A percentile compares a stretch with the other conserved stretches of the same genome.
These are phyloP conservation scores for Glyptemys insculpta DNA, from an alignment of 2,797 vertebrate genomes.

Conservation along the genomic window DNA sequence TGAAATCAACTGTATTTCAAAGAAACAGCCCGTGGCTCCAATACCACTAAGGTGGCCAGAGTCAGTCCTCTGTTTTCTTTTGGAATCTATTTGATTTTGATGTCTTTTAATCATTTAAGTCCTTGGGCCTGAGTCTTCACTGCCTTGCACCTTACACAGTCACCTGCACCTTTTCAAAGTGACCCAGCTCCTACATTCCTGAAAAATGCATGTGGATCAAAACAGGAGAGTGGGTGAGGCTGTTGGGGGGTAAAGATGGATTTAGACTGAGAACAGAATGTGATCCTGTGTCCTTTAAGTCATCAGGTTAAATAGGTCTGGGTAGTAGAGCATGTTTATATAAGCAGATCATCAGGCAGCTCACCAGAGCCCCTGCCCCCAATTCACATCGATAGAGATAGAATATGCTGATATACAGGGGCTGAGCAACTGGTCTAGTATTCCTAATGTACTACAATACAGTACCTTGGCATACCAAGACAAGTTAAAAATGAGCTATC, in stretches of 20 bases:
- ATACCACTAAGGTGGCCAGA: neutral
- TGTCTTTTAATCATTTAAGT: neutral
- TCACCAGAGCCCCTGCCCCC: neutral
- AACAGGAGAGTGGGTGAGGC: neutral
- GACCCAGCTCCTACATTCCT: neutral
- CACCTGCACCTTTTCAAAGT: neutral
- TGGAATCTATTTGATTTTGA: neutral
- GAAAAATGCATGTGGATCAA: neutral
- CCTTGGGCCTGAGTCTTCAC: neutral
- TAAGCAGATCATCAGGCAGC: neutral
- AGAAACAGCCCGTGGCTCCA: neutral
- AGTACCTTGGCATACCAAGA: neutral
- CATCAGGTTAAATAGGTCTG: rapidly evolving
- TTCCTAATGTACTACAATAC: neutral
- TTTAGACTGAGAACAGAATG: neutral
- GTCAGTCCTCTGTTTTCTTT: neutral
- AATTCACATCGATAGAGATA: neutral
- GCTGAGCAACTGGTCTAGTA: rapidly evolving
- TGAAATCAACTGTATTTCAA: neutral
- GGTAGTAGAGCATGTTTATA: neutral
- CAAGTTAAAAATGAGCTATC: neutral
- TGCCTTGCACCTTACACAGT: neutral
- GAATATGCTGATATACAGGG: neutral
- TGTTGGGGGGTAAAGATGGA: neutral
- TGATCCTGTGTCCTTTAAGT: neutral